Conservation (phyloP, 2,797 vertebrate genomes). For the Aeoliscus strigatus region DNA sequence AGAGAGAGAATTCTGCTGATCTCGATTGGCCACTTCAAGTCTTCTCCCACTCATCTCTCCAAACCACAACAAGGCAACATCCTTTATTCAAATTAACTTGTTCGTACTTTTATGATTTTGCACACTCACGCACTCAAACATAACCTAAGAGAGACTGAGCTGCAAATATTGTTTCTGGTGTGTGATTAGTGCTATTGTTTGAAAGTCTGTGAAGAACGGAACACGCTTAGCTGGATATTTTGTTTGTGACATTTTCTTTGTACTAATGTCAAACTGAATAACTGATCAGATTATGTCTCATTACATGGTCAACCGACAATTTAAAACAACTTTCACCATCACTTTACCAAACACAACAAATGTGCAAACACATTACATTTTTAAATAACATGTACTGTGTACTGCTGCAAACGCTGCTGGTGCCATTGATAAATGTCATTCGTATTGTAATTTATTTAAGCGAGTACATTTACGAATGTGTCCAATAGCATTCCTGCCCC, state of each 20-base stretch:
- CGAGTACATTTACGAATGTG: too few relatives aligned
- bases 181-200: conserved; percentile 67
- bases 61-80: conserved; percentile 77
- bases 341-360: neutral
- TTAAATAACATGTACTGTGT: too few relatives aligned
- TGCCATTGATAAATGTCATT: too few relatives aligned
- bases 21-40: conserved; percentile 75
- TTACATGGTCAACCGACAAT: conserved; percentile 11
- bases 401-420: too few relatives aligned
- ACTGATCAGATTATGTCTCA: conserved; percentile 27
- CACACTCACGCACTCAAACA: conserved; percentile 62
- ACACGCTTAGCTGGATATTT: conserved; percentile 36
- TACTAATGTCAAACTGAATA: conserved; percentile 37
- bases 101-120: conserved; percentile 78
- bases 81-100: conserved; percentile 78
- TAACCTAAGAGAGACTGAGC: conserved; percentile 47
- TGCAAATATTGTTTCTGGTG: conserved; percentile 58
- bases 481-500: too few relatives aligned
- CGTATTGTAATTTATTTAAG: too few relatives aligned
- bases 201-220: conserved; percentile 54
- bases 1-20: conserved; percentile 66
- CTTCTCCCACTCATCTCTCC: conserved; percentile 58
- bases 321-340: conserved; percentile 2
- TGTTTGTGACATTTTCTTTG: conserved; percentile 39
- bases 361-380: too few relatives aligned